These are phyloP conservation scores for Drosophila ercepeae DNA, from an alignment of 1,140 invertebrate genomes.

Conservation along the genomic window DNA sequence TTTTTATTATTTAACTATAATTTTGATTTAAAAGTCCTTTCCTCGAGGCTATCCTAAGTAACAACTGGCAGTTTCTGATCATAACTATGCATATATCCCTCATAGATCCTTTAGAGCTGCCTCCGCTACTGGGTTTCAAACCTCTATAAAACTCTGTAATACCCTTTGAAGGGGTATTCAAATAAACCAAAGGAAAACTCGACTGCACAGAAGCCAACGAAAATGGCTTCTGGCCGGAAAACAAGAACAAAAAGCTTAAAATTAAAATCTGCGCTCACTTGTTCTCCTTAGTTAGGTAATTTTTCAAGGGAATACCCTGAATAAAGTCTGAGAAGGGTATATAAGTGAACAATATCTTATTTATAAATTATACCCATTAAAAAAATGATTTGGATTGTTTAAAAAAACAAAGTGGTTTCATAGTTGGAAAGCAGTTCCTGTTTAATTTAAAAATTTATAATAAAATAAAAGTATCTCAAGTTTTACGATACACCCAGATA, in stretches of 20 bases:
- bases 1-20: no score
- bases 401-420: no score
- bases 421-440: no score
- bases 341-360: neutral
- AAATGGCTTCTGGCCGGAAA: constrained; percentile 2
- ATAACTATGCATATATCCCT: no score
- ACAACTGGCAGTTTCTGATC: no score
- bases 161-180: neutral
- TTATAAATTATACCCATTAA: neutral
- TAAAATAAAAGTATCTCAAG: no score
- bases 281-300: constrained; percentile 33
- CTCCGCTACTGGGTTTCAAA: no score
- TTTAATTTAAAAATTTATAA: no score
- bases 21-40: no score
- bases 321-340: neutral
- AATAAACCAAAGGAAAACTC: constrained; percentile 43
- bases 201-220: constrained; percentile 57
- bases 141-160: no score
- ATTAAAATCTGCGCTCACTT: constrained; percentile 70
- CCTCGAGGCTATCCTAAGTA: no score
- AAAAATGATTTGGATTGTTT: neutral
- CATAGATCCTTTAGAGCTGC: no score
- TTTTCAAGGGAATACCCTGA: constrained; percentile 12
- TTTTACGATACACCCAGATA: neutral
- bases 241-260: constrained; percentile 68